These are phyloP conservation scores for Watsonalla binaria DNA, from an alignment of 2,888 invertebrate genomes.

Conservation along the genomic window DNA sequence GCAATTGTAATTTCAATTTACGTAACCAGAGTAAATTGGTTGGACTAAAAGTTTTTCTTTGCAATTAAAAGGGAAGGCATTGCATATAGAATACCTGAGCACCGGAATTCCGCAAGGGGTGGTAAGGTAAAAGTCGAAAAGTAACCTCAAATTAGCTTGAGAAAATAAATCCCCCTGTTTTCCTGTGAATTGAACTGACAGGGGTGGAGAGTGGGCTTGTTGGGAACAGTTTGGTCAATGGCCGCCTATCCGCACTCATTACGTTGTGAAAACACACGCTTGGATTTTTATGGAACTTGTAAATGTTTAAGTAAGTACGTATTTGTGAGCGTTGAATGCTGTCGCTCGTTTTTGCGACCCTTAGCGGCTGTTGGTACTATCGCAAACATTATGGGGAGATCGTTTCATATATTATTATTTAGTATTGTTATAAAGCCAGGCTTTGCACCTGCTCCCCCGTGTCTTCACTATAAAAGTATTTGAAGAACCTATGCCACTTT, in stretches of 20 bases:
- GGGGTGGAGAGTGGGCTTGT: conserved; percentile 45
- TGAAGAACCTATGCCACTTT: no score
- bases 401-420: background rate
- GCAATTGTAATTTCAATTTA: no score
- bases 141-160: conserved; percentile 56
- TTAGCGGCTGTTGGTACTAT: conserved; percentile 7
- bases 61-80: background rate
- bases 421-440: no score
- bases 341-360: conserved; percentile 1
- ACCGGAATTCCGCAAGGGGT: background rate
- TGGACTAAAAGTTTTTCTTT: background rate
- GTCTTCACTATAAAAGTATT: no score
- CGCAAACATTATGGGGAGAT: background rate
- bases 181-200: conserved; percentile 46
- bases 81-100: background rate
- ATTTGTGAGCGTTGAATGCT: background rate
- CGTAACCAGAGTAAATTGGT: background rate
- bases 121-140: conserved; percentile 29
- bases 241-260: conserved; percentile 46
- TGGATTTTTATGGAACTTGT: conserved; percentile 39
- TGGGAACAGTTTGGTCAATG: conserved; percentile 42
- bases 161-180: conserved; percentile 55
- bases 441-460: no score
- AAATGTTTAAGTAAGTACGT: conserved; percentile 33
- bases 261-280: conserved; percentile 42